A percentile compares a stretch with the other conserved stretches of the same genome.
phyloP scores from a whole-genome alignment of 1,140 invertebrate species.

The Tetramorium simillimum region DNA sequence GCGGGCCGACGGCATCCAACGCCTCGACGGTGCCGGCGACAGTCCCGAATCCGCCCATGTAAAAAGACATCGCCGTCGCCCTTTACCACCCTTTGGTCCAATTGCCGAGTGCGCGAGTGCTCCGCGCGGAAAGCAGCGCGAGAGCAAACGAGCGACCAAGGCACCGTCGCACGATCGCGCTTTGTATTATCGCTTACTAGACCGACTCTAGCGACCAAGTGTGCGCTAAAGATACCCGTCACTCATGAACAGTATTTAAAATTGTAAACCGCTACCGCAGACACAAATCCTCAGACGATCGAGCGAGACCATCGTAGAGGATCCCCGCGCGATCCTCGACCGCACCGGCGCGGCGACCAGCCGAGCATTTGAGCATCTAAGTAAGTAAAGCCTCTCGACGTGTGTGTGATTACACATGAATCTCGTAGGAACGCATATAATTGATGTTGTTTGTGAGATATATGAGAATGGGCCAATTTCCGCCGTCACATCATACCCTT shows the following conservation, averaged over 20 bases:
- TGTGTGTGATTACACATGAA: constrained; percentile 30
- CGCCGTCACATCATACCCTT: constrained; percentile 17
- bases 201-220: neutral
- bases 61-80: constrained; percentile 45
- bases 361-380: constrained; percentile 66
- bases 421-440: constrained; percentile 49
- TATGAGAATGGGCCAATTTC: constrained; percentile 33
- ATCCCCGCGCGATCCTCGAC: constrained; percentile 38
- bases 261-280: constrained; percentile 26
- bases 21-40: constrained; percentile 76
- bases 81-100: neutral
- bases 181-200: constrained; percentile 9
- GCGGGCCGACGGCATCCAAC: constrained; percentile 76
- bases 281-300: constrained; percentile 24
- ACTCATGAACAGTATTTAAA: neutral
- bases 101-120: neutral
- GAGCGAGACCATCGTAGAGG: constrained; percentile 52
- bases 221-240: constrained; percentile 5
- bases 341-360: constrained; percentile 48
- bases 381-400: constrained; percentile 71
- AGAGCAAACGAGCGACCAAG: constrained; percentile 35
- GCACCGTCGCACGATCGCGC: neutral
- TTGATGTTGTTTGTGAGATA: constrained; percentile 48
- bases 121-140: constrained; percentile 7
- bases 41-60: constrained; percentile 76